phyloP scores from a whole-genome alignment of 2,797 vertebrate genomes.

The Cynopterus sphinx region DNA sequence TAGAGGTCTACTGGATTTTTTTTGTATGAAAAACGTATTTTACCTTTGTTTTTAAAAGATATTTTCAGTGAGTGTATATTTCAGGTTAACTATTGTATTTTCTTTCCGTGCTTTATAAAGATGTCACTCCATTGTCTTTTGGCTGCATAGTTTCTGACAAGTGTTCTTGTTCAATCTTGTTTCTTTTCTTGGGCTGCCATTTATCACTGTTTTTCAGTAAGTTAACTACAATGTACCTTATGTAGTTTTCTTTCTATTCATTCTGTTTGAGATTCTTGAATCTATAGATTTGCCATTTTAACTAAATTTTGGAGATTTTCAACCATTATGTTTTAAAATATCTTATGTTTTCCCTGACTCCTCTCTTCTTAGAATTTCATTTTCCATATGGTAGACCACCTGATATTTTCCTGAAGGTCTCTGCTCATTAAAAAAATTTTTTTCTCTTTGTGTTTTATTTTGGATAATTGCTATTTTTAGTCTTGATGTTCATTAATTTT shows the following conservation, averaged over 20 bases:
- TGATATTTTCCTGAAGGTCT: background rate
- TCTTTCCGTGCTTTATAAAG: background rate
- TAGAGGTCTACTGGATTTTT: background rate
- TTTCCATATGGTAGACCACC: background rate
- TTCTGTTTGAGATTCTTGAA: background rate
- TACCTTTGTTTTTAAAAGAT: background rate
- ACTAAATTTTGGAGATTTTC: background rate
- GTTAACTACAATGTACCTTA: background rate
- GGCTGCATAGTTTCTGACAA: background rate
- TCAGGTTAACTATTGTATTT: background rate
- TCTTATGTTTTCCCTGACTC: background rate
- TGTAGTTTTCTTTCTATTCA: background rate
- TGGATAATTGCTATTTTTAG: constrained; percentile 13
- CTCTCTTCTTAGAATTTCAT: background rate
- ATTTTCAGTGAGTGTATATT: background rate
- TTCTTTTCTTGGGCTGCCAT: background rate
- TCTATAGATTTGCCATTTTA: background rate
- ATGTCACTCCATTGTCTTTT: background rate
- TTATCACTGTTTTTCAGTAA: background rate
- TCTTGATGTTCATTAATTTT: background rate
- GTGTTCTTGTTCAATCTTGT: background rate
- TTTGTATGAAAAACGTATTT: background rate
- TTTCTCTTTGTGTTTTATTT: background rate
- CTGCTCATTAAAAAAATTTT: background rate
- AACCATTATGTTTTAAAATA: constrained; percentile 3